These are phyloP conservation scores for Hippasteria phrygiana DNA, from an alignment of 53 echinoderm and acorn worm species.

Conservation along the genomic window DNA sequence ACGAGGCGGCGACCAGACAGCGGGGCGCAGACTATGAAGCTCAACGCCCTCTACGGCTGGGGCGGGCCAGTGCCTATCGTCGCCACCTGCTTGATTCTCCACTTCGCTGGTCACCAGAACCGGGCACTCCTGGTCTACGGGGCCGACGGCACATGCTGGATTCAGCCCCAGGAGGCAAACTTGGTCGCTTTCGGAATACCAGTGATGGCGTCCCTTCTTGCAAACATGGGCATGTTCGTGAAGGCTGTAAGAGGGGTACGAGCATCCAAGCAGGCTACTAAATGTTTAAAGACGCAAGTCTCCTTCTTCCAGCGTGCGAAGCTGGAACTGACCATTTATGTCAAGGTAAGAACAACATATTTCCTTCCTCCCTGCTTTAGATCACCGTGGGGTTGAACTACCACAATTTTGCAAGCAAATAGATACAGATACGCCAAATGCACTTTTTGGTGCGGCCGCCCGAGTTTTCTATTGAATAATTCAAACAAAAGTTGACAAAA, in stretches of 20 bases:
- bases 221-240: slow-evolving; percentile 35
- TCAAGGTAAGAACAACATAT: slow-evolving; percentile 1
- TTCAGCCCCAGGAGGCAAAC: slow-evolving; percentile 20
- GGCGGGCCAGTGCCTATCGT: slow-evolving; percentile 28
- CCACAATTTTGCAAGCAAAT: not conserved
- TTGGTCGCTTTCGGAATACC: slow-evolving; percentile 50
- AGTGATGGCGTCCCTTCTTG: slow-evolving; percentile 26
- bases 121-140: slow-evolving; percentile 16
- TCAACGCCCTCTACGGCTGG: slow-evolving; percentile 52
- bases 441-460: too few relatives aligned
- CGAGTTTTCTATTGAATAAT: too few relatives aligned
- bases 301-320: slow-evolving; percentile 33
- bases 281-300: not conserved
- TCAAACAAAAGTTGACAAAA: too few relatives aligned
- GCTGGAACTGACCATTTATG: slow-evolving; percentile 35
- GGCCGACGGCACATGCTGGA: slow-evolving; percentile 28
- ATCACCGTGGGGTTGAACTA: not conserved
- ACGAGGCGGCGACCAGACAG: not conserved
- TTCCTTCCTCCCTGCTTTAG: not conserved
- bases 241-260: slow-evolving; percentile 28
- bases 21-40: not conserved
- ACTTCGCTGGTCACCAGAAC: slow-evolving; percentile 31
- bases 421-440: not conserved
- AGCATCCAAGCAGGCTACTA: slow-evolving; percentile 33
- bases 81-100: slow-evolving; percentile 25